A percentile compares a stretch with the other conserved stretches of the same genome.
These are phyloP conservation scores for Drosophila falleni DNA, from an alignment of 2,888 invertebrate species.

Conservation along the genomic window DNA sequence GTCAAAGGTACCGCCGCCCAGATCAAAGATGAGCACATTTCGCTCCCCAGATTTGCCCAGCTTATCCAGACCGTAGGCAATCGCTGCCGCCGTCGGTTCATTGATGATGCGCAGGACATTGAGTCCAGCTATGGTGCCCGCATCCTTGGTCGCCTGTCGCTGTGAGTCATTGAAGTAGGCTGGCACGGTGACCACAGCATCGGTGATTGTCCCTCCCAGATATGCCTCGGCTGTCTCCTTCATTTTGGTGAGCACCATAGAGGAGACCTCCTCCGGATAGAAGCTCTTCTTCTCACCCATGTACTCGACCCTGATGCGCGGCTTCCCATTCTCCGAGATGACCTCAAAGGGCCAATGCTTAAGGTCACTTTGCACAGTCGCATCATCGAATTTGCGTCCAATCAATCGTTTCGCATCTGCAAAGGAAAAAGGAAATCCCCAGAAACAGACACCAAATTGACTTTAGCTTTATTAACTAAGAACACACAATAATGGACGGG, in stretches of 20 bases:
- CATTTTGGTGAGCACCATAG: conserved; percentile 97
- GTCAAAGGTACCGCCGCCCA: conserved; percentile 95
- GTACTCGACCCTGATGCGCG: conserved; percentile 93
- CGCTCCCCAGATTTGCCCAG: conserved; percentile 90
- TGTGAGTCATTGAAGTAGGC: conserved; percentile 93
- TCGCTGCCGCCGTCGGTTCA: conserved; percentile 96
- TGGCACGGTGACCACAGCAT: conserved; percentile 93
- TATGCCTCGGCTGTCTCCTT: conserved; percentile 92
- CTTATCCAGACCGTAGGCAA: conserved; percentile 96
- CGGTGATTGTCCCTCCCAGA: conserved; percentile 88
- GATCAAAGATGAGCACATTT: conserved; percentile 90
- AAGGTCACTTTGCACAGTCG: conserved; percentile 96
- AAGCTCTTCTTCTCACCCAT: conserved; percentile 96
- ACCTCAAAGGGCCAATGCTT: conserved; percentile 98
- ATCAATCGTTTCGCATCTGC: conserved; percentile 97
- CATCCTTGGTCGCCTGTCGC: conserved; percentile 92
- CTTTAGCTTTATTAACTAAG: conserved; percentile 65
- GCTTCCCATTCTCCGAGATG: conserved; percentile 91
- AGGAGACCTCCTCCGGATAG: conserved; percentile 96
- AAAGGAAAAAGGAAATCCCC: conserved; percentile 52
- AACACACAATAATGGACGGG: conserved; percentile 46
- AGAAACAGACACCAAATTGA: conserved; percentile 20
- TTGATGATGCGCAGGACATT: conserved; percentile 97
- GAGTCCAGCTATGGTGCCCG: conserved; percentile 93
- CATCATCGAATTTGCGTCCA: conserved; percentile 95